Percentiles rank a stretch among this genome's conserved stretches.
Conservation (phyloP, 2,888 invertebrate genomes). For the Spisula subtruncata region DNA sequence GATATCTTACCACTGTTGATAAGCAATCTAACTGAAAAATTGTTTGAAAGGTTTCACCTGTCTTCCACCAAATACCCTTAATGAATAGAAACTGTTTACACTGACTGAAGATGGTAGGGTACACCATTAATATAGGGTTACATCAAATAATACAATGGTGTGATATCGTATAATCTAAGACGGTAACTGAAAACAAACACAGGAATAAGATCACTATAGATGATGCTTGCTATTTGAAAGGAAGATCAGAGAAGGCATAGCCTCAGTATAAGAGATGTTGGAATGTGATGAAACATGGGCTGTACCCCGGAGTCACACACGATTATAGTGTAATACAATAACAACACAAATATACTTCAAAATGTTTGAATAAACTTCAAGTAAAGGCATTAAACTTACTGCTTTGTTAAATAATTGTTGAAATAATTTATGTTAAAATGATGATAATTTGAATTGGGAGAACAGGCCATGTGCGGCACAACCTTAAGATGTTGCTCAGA, state of each 20-base stretch:
- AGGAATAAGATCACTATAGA: slow-evolving; percentile 33
- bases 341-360: slow-evolving; percentile 5
- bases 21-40: slow-evolving; percentile 36
- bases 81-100: slow-evolving; percentile 54
- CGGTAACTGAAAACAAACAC: slow-evolving; percentile 56
- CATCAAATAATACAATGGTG: slow-evolving; percentile 35
- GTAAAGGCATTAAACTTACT: neutral
- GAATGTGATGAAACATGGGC: slow-evolving; percentile 24
- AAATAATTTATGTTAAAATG: neutral
- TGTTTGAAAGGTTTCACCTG: slow-evolving; percentile 50
- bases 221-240: neutral
- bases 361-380: neutral
- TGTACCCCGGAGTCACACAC: neutral
- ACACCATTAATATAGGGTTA: slow-evolving; percentile 34
- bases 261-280: neutral
- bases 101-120: slow-evolving; percentile 9
- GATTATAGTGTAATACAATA: neutral
- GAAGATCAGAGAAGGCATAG: neutral
- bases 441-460: neutral
- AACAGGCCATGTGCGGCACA: neutral
- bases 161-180: slow-evolving; percentile 29
- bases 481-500: neutral
- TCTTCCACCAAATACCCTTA: slow-evolving; percentile 45
- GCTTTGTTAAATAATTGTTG: neutral
- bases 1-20: slow-evolving; percentile 28